Base-by-base conservation (phyloP, 2,888 invertebrate species). In the Clunio marinus region DNA sequence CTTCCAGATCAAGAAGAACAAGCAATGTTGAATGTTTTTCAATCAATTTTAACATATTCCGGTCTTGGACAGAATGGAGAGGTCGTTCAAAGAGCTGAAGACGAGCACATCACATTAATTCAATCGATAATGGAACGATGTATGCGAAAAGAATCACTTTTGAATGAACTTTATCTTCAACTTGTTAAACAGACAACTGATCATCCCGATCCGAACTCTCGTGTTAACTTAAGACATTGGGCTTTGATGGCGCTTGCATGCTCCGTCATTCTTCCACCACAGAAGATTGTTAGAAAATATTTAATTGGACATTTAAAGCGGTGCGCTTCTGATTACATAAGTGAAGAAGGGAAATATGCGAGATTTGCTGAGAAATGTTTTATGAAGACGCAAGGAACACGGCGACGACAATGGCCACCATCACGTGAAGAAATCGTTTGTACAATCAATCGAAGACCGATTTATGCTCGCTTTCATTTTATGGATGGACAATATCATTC, bases 401-500 rank as follows among this genome's bases (percentile, higher is more conserved):
- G 91, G 25, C 85, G 93, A 3, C 84, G 96, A 0, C 88, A 94
- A 72, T 91, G 91, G 84, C 91, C 96, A 2, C 96, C 96, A 1
- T 94, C 94, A 1, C 84, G 89, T 66, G 93, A 94, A 75, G 96
- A 96, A 80, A 90, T 96, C 70, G 83, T 93, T 73, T 96, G 94
- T 75, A 94, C 96, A 4, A 92, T 93, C 46, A 93, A 94, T 74
- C 84, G 96, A 58, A 83, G 95, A 60, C 93, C 93, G 1, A 89
- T 96, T 72, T 94, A 95, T 76, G 92, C 94, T 2, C 85, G 93
- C 58, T 93, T 96, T 75, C 86, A 93, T 77, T 88, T 96, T 74
- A 88, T 96, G 85, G 96, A 96, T 77, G 95, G 95, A 1, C 94
- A 95, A 75, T 95, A 94, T 76, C 92, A 96, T 77, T 92, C 94